These are phyloP conservation scores for Dryobates pubescens DNA, from an alignment of 2,797 vertebrate species.

Conservation along the genomic window DNA sequence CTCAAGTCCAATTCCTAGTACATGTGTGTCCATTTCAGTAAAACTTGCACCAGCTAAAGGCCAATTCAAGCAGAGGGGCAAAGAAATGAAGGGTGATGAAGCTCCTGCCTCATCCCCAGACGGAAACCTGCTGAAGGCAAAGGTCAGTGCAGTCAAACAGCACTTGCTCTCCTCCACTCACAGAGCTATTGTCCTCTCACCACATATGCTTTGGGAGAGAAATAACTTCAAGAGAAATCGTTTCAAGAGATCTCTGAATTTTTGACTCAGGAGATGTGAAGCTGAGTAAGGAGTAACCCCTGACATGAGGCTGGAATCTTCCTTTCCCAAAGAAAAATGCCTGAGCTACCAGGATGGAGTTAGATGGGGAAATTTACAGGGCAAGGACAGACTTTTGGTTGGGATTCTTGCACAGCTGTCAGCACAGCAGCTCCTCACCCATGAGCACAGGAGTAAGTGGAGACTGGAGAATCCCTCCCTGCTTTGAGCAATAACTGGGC, in stretches of 20 bases:
- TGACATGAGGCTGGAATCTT: neutral
- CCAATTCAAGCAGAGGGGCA: neutral
- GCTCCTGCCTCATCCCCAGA: neutral
- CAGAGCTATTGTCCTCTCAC: neutral
- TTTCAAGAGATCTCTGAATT: neutral
- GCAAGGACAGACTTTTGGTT: neutral
- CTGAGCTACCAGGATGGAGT: neutral
- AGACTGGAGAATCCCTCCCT: neutral
- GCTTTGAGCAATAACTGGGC: neutral
- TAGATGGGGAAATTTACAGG: neutral
- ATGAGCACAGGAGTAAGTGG: accelerated
- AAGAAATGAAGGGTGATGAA: neutral
- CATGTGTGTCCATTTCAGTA: constrained; percentile 6
- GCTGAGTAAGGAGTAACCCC: neutral
- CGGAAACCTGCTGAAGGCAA: neutral
- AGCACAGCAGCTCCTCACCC: neutral
- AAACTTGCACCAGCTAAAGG: neutral
- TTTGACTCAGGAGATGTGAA: neutral
- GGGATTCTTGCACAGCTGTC: neutral
- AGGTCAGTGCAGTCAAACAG: neutral
- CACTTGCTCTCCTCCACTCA: neutral
- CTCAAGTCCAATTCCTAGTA: constrained; percentile 62
- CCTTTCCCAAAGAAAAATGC: neutral
- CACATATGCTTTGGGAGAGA: neutral
- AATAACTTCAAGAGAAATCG: neutral